Percentiles rank a stretch among this genome's conserved stretches.
These are phyloP conservation scores for Pantherophis alleghaniensis DNA, from an alignment of 2,797 vertebrate genomes.

Conservation along the genomic window DNA sequence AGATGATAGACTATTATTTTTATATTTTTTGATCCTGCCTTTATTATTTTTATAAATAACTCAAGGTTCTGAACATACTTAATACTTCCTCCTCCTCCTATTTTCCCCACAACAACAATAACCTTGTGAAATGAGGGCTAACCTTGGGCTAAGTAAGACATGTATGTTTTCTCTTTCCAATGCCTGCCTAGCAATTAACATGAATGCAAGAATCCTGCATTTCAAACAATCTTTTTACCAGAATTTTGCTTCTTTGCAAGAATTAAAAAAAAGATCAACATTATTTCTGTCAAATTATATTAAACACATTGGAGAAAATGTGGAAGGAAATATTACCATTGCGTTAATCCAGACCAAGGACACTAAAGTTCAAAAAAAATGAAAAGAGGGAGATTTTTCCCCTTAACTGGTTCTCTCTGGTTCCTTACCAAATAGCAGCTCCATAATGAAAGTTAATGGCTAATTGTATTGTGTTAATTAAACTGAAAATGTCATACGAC, in stretches of 20 bases:
- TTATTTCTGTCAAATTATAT: background rate
- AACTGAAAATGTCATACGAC: slow-evolving; percentile 42
- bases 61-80: background rate
- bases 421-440: background rate
- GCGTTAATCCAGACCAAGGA: background rate
- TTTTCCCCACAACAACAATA: background rate
- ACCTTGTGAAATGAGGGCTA: background rate
- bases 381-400: background rate
- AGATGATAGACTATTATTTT: background rate
- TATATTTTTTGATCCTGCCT: background rate
- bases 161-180: background rate
- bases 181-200: background rate
- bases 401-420: background rate
- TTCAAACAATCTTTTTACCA: background rate
- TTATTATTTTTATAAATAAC: background rate
- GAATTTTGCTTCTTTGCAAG: background rate
- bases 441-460: slow-evolving; percentile 56
- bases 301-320: background rate
- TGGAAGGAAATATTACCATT: background rate
- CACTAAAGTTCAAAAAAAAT: background rate
- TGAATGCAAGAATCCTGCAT: background rate
- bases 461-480: slow-evolving; percentile 60
- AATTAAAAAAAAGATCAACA: background rate
- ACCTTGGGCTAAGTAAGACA: background rate
- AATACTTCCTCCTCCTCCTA: background rate